Conservation (phyloP, 1,140 invertebrate genomes). For the Zaprionus camerounensis region DNA sequence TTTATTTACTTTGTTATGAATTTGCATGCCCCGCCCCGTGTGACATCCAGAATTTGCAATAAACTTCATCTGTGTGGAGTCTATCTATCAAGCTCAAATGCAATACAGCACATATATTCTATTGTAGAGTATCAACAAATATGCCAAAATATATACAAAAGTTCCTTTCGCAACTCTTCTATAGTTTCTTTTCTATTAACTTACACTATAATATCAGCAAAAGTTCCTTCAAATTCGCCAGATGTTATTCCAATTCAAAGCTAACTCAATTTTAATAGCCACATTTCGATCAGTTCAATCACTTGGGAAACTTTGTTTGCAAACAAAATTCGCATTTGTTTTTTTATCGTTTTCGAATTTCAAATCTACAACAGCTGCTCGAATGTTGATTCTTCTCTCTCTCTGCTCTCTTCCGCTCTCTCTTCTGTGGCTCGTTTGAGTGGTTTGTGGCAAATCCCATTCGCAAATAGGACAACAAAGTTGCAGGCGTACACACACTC, state of each 20-base stretch:
- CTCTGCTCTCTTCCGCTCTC: background rate
- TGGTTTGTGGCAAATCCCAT: constrained; percentile 20
- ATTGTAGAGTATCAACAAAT: too few species aligned
- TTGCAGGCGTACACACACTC: constrained; percentile 8
- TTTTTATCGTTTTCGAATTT: constrained; percentile 3
- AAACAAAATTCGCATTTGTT: constrained; percentile 2
- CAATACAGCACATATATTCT: too few species aligned
- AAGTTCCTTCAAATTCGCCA: background rate
- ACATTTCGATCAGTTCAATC: background rate
- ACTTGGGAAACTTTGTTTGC: background rate
- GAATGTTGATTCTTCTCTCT: background rate
- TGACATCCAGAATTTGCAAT: too few species aligned
- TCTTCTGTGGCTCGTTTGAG: constrained; percentile 4
- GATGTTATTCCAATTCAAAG: background rate
- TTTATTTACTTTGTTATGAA: too few species aligned
- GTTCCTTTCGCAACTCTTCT: too few species aligned
- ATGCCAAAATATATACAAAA: too few species aligned
- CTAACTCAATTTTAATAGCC: background rate
- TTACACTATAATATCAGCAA: background rate
- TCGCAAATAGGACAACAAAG: constrained; percentile 19
- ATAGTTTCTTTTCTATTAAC: background rate
- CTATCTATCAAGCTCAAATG: too few species aligned
- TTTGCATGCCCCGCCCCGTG: too few species aligned
- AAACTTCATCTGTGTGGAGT: too few species aligned
- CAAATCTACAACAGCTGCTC: background rate